phyloP scores from a whole-genome alignment of 2,113 vertebrate genomes.

The Tyrannus savana region DNA sequence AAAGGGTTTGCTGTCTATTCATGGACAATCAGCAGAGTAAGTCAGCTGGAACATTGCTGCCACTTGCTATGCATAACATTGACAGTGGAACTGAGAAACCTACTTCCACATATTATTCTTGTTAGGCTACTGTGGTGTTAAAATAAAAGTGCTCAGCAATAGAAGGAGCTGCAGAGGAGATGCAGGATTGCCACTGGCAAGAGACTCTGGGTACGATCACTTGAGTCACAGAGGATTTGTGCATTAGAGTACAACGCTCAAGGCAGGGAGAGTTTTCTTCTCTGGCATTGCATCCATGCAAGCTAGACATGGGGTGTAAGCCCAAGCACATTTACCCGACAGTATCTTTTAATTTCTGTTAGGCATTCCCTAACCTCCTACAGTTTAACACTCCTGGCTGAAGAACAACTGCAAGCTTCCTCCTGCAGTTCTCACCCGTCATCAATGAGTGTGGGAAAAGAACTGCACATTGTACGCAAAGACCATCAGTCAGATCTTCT shows the following conservation, averaged over 20 bases:
- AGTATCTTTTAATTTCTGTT: background rate
- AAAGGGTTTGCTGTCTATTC: background rate
- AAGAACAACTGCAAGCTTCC: background rate
- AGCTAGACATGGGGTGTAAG: background rate
- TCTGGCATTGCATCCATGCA: background rate
- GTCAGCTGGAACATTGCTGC: slow-evolving; percentile 31
- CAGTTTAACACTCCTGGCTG: background rate
- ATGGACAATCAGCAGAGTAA: slow-evolving; percentile 7
- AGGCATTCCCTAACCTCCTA: background rate
- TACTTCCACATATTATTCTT: slow-evolving; percentile 6
- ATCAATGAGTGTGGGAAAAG: background rate
- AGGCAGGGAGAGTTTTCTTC: background rate
- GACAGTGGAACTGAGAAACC: background rate
- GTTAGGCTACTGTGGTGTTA: background rate
- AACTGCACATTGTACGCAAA: background rate
- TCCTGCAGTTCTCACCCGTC: background rate
- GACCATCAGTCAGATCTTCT: background rate
- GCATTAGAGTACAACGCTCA: background rate
- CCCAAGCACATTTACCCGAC: background rate
- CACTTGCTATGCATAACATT: slow-evolving; percentile 8
- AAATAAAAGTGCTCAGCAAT: slow-evolving; percentile 30
- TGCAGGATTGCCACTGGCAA: slow-evolving; percentile 29
- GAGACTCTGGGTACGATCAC: background rate
- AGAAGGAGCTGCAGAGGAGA: background rate
- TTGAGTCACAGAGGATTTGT: slow-evolving; percentile 35